These are phyloP conservation scores for Parotia lawesii DNA, from an alignment of 2,113 vertebrate species.

Conservation along the genomic window DNA sequence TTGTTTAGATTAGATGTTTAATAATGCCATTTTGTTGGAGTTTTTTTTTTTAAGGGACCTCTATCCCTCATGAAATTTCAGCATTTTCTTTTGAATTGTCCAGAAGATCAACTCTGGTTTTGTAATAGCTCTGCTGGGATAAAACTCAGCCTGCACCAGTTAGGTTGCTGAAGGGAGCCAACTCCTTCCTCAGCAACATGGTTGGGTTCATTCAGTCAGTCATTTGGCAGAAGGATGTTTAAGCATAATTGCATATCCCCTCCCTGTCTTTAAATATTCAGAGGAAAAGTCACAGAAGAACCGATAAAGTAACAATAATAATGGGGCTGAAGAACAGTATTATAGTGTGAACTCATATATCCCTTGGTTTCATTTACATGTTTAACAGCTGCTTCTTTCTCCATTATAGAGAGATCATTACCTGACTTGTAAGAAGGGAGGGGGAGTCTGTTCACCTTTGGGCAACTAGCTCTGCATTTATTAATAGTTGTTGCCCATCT, in stretches of 20 bases:
- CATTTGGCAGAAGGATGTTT: not conserved
- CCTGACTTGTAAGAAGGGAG: slow-evolving; percentile 40
- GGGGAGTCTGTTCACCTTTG: slow-evolving; percentile 52
- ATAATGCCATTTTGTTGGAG: not conserved
- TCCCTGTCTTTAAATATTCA: slow-evolving; percentile 43
- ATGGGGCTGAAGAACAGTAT: slow-evolving; percentile 7
- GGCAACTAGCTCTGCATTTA: slow-evolving; percentile 61
- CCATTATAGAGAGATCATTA: not conserved
- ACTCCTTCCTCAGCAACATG: not conserved
- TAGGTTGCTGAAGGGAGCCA: not conserved
- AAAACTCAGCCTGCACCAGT: not conserved
- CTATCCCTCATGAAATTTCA: not conserved
- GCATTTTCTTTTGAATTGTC: not conserved
- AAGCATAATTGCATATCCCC: not conserved
- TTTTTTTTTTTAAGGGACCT: not conserved
- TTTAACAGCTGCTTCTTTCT: slow-evolving; percentile 49
- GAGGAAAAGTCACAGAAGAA: slow-evolving; percentile 15
- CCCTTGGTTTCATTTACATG: slow-evolving; percentile 50
- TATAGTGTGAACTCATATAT: not conserved
- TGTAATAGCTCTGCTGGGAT: not conserved
- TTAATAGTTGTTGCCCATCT: slow-evolving; percentile 52
- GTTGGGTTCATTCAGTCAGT: not conserved
- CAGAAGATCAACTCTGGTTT: not conserved
- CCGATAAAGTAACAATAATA: not conserved
- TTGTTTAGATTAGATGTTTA: not conserved